These are phyloP conservation scores for Fistularia tabacaria DNA, from an alignment of 2,797 vertebrate species.

Conservation along the genomic window DNA sequence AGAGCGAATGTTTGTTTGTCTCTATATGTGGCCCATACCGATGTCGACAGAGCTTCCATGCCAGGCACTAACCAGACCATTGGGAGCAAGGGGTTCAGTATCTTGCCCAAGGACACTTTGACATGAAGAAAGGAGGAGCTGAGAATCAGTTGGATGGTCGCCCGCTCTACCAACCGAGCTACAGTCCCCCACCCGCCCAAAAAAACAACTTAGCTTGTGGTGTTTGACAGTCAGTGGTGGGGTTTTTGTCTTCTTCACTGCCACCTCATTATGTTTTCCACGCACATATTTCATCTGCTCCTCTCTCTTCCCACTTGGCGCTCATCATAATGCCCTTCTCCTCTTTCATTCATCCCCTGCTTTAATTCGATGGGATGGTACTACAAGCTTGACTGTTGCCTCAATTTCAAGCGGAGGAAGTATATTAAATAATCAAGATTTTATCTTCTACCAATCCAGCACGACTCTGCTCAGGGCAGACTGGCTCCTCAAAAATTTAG, in stretches of 20 bases:
- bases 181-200: too few relatives aligned
- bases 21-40: too few relatives aligned
- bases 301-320: slow-evolving; percentile 42
- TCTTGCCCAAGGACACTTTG: too few relatives aligned
- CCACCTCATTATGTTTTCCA: slow-evolving; percentile 59
- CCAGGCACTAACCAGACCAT: too few relatives aligned
- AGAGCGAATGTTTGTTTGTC: too few relatives aligned
- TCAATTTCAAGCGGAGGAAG: slow-evolving; percentile 45
- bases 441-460: slow-evolving; percentile 54
- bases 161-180: too few relatives aligned
- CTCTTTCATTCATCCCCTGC: slow-evolving; percentile 22
- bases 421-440: slow-evolving; percentile 47
- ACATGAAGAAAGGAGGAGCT: too few relatives aligned
- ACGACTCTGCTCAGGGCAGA: slow-evolving; percentile 35
- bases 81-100: too few relatives aligned
- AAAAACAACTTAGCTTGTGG: slow-evolving; percentile 1
- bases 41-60: too few relatives aligned
- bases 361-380: slow-evolving; percentile 47
- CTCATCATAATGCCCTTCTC: slow-evolving; percentile 35
- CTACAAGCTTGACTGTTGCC: slow-evolving; percentile 51
- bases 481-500: slow-evolving; percentile 30
- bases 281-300: slow-evolving; percentile 60
- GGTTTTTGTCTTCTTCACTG: slow-evolving; percentile 34
- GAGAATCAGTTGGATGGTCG: too few relatives aligned
- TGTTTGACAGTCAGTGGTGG: slow-evolving; percentile 19